These are phyloP conservation scores for Heliocidaris tuberculata DNA, from an alignment of 35 echinoderm and acorn worm species.

Conservation along the genomic window DNA sequence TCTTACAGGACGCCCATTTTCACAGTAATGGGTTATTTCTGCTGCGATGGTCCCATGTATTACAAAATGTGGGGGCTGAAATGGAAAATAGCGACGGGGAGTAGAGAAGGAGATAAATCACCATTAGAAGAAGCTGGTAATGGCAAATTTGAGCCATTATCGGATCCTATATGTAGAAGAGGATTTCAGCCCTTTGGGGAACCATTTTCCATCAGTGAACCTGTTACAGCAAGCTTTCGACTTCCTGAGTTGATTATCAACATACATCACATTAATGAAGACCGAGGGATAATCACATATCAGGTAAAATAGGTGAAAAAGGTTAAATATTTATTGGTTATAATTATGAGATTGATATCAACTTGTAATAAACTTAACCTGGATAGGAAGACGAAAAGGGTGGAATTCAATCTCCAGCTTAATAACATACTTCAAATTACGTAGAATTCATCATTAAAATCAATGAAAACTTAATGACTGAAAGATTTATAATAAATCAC, in stretches of 20 bases:
- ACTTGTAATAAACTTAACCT: not conserved
- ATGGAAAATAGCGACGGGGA: not conserved
- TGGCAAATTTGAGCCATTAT: not conserved
- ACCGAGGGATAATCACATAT: not conserved
- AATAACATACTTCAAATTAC: not conserved
- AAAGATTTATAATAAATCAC: not conserved
- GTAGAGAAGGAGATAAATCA: not conserved
- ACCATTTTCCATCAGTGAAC: not conserved
- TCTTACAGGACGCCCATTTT: not conserved
- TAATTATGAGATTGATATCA: not conserved
- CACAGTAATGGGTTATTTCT: constrained; percentile 2
- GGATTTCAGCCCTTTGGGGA: not conserved
- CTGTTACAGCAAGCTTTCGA: not conserved
- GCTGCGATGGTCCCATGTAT: not conserved
- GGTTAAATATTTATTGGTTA: too few species aligned
- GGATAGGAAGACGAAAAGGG: not conserved
- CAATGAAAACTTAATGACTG: not conserved
- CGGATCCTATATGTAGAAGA: not conserved
- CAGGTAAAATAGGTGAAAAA: too few species aligned
- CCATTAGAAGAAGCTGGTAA: not conserved
- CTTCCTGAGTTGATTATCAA: not conserved
- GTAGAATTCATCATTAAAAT: not conserved
- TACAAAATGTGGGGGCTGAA: not conserved
- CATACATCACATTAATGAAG: not conserved
- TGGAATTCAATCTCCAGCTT: not conserved